phyloP scores from a whole-genome alignment of 2,888 invertebrate genomes.

The Ligdia adustata region DNA sequence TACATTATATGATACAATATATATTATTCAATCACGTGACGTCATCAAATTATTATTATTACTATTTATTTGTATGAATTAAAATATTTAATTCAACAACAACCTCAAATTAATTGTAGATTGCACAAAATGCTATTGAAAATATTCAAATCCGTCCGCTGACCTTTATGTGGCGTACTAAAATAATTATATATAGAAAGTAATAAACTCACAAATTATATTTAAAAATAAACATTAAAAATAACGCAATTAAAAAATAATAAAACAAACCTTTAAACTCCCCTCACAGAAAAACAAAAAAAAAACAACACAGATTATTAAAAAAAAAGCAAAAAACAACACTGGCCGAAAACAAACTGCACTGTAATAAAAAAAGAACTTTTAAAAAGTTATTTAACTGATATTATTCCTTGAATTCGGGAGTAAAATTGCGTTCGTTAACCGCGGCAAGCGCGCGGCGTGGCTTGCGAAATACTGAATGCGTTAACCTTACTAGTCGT shows the following conservation, averaged over 20 bases:
- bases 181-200: slow-evolving; percentile 7
- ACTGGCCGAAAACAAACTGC: slow-evolving; percentile 5
- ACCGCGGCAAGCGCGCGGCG: slow-evolving; percentile 4
- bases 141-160: slow-evolving; percentile 14
- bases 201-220: neutral
- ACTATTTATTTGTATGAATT: too few species aligned
- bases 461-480: slow-evolving; percentile 29
- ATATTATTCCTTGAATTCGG: neutral
- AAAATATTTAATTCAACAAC: neutral
- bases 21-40: too few species aligned
- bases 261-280: slow-evolving; percentile 1
- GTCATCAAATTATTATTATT: too few species aligned
- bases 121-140: slow-evolving; percentile 23
- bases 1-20: too few species aligned
- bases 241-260: neutral
- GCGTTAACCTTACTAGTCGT: slow-evolving; percentile 26
- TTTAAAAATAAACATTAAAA: neutral
- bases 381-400: neutral
- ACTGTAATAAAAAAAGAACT: neutral
- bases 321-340: too few species aligned
- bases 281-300: slow-evolving; percentile 2
- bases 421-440: slow-evolving; percentile 8
- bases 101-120: slow-evolving; percentile 12
- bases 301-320: slow-evolving; percentile 1
- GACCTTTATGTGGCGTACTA: slow-evolving; percentile 9